Percentiles rank a stretch among this genome's conserved stretches.
Evolutionary conservation across 1,140 invertebrate genomes (phyloP).

Genomic region (Calephelis virginiensis): DNA sequence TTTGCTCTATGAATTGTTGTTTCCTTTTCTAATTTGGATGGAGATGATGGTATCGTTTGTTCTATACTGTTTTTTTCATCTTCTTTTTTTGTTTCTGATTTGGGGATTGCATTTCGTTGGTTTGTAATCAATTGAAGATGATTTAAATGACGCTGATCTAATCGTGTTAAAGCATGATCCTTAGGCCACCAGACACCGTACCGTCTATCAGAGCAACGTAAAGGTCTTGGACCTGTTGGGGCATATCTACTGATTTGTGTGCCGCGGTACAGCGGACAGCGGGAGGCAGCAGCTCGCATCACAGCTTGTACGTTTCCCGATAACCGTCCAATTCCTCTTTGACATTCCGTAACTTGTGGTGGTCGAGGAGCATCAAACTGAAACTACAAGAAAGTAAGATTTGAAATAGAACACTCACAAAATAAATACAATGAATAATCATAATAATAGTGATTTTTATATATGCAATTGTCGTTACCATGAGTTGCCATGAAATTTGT

Average conservation of each 20-base stretch:
- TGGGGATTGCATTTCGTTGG: slow-evolving; percentile 16
- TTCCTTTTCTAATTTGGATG: slow-evolving; percentile 25
- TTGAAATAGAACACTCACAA: neutral
- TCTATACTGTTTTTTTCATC: slow-evolving; percentile 29
- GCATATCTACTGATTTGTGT: slow-evolving; percentile 63
- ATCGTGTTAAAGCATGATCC: slow-evolving; percentile 45
- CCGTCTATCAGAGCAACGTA: slow-evolving; percentile 47
- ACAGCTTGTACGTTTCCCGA: slow-evolving; percentile 58
- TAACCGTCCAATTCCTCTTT: slow-evolving; percentile 54
- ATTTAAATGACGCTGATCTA: slow-evolving; percentile 28
- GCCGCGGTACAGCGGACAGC: slow-evolving; percentile 56
- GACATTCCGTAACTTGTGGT: slow-evolving; percentile 47
- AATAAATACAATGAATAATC: too few species aligned
- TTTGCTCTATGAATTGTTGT: slow-evolving; percentile 37
- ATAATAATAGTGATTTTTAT: too few species aligned
- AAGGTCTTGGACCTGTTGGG: slow-evolving; percentile 55
- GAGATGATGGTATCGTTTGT: slow-evolving; percentile 22
- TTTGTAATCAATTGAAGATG: slow-evolving; percentile 22
- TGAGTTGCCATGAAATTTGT: too few species aligned
- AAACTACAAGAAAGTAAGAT: slow-evolving; percentile 43
- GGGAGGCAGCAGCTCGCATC: slow-evolving; percentile 51
- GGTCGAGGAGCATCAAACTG: slow-evolving; percentile 60
- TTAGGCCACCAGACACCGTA: slow-evolving; percentile 60
- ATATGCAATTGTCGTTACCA: too few species aligned
- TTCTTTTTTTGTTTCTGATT: slow-evolving; percentile 24